Evolutionary conservation across 2,797 vertebrate species (phyloP).

Genomic region (Clarias platycephalus): DNA sequence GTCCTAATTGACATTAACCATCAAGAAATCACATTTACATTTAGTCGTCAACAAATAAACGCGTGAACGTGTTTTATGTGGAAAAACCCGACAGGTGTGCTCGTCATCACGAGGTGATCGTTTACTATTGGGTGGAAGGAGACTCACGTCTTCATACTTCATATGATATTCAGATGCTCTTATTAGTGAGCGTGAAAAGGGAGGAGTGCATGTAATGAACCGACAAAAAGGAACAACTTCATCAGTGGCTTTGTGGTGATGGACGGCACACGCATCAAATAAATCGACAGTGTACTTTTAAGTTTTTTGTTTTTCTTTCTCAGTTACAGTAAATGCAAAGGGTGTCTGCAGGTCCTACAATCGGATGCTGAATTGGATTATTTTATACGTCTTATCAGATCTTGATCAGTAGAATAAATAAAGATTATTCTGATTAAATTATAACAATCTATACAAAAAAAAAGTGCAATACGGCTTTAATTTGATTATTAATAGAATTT

Average conservation of each 20-base stretch:
- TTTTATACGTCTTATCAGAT: background rate
- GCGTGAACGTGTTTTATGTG: conserved; percentile 23
- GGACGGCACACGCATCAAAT: conserved; percentile 11
- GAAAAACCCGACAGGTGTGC: conserved; percentile 8
- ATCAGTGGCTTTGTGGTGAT: conserved; percentile 12
- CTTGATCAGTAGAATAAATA: conserved; percentile 51
- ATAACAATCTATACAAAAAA: conserved; percentile 53
- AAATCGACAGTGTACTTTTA: conserved; percentile 23
- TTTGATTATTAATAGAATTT: conserved; percentile 23
- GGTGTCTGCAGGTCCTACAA: background rate
- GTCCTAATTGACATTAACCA: background rate
- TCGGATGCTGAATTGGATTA: background rate
- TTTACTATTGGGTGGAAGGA: background rate
- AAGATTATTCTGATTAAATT: conserved; percentile 57
- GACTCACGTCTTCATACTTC: background rate
- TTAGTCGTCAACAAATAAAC: conserved; percentile 26
- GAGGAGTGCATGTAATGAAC: background rate
- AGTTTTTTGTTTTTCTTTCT: background rate
- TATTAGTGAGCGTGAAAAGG: conserved; percentile 2
- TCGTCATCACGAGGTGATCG: background rate
- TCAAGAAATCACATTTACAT: conserved; percentile 22
- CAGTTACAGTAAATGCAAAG: conserved; percentile 39
- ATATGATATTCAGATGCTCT: conserved; percentile 16
- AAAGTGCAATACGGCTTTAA: conserved; percentile 62
- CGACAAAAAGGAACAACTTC: conserved; percentile 11